A percentile compares a stretch with the other conserved stretches of the same genome.
These are phyloP conservation scores for Heteromormyrus szaboi DNA, from an alignment of 2,797 vertebrate species.

Conservation along the genomic window DNA sequence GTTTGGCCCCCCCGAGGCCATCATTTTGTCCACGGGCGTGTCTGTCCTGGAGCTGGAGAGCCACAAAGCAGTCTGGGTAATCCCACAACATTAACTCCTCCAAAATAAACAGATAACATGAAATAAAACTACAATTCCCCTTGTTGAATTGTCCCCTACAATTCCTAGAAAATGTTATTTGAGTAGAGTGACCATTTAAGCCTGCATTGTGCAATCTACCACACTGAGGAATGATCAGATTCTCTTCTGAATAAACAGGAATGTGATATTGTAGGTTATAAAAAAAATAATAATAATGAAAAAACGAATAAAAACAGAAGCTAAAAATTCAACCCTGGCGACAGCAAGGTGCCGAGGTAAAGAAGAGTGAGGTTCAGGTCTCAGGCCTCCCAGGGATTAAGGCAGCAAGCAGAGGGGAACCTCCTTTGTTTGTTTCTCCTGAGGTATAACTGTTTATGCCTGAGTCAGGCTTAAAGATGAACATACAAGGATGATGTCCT, in stretches of 20 bases:
- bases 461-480: neutral
- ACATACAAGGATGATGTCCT: neutral
- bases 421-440: neutral
- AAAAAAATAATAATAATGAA: neutral
- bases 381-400: neutral
- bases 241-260: neutral
- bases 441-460: neutral
- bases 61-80: neutral
- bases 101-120: neutral
- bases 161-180: neutral
- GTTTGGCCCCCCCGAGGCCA: constrained; percentile 63
- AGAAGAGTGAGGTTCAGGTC: neutral
- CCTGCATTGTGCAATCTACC: neutral
- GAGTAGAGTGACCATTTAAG: neutral
- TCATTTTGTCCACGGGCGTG: constrained; percentile 82
- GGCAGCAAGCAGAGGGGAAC: neutral
- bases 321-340: neutral
- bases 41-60: constrained; percentile 72
- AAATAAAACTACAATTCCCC: neutral
- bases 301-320: neutral
- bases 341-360: neutral
- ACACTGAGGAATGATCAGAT: neutral
- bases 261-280: neutral
- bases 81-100: neutral
- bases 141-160: neutral